Evolutionary conservation across 2,113 vertebrate genomes (phyloP), one percentile per base, ranked within the genome.

Genomic region (Mola mola): DNA sequence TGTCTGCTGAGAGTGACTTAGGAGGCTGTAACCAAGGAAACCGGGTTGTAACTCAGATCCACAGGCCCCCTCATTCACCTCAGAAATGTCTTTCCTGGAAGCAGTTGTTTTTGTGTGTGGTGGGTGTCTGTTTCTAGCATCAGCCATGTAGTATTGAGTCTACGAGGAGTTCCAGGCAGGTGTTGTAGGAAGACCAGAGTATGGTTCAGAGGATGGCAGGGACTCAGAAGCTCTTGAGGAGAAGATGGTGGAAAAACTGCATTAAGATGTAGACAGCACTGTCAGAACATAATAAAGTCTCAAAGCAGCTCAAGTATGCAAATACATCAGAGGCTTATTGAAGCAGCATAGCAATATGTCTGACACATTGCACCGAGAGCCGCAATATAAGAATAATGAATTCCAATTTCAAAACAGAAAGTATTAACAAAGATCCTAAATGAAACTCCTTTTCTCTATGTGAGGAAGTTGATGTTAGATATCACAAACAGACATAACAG

Each of bases 11-110:
- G 70, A 75, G 58, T 57, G 59, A 63, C 57, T 62, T 17, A 37
- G 36, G 62, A 51, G 40, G 61, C 61, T 0, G 75, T 79, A 76
- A 79, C 79, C 79, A 55, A 44, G 82, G 82, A 60, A 80, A 80
- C 80, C 70, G 57, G 60, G 53, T 73, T 68, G 62, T 57, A 38
- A 56, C 28, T 56, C 17, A 6, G 40, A 4, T 12, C n/a, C 12
- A 50, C 11, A 25, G 8, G 25, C 56, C 33, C 34, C 36, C 44
- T 57, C 43, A 61, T 38, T 61, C 8, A 3, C 33, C 16, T n/a
- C 15, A 8, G 28, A 28, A 33, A 52, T 37, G 24, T 62, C 21
- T 57, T 17, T 61, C 11, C 31, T 25, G 59, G 29, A 21, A 16
- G 43, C 36, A n/a, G 9, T 21, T 1, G 17, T 67, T 46, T 29